phyloP scores from a whole-genome alignment of 2,797 vertebrate genomes.

The Threskiornis aethiopicus region DNA sequence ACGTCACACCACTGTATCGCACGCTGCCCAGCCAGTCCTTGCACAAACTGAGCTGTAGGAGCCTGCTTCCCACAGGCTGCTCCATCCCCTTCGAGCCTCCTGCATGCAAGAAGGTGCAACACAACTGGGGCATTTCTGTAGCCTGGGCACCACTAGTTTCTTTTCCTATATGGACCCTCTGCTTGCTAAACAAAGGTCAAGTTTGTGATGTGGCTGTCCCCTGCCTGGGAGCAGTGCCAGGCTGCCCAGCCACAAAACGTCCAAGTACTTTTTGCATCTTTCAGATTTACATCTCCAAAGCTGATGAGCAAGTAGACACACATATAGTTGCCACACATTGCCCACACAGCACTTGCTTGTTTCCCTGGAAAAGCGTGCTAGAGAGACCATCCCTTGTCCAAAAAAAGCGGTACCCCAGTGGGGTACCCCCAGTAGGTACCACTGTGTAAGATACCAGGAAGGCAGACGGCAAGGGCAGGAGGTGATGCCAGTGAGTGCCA shows the following conservation, averaged over 20 bases:
- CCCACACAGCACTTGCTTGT: not conserved
- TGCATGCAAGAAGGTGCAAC: fast-evolving
- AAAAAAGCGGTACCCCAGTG: no score
- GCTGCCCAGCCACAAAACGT: not conserved
- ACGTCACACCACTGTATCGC: not conserved
- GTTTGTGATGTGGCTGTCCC: fast-evolving
- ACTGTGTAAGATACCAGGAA: not conserved
- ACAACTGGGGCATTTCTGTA: fast-evolving
- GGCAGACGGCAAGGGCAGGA: not conserved
- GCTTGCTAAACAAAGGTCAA: not conserved
- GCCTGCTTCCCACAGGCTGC: not conserved
- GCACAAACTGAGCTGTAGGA: not conserved
- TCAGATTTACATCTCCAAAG: not conserved
- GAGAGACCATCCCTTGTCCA: not conserved
- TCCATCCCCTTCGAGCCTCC: not conserved
- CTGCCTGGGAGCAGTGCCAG: not conserved
- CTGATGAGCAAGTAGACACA: fast-evolving
- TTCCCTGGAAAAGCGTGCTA: not conserved
- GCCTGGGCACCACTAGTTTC: not conserved
- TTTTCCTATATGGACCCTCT: not conserved
- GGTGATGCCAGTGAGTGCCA: not conserved
- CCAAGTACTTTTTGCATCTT: not conserved
- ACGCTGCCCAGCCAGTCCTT: not conserved
- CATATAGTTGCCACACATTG: fast-evolving
- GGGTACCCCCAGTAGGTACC: no score